These are phyloP conservation scores for Thymelicus lineola DNA, from an alignment of 2,888 invertebrate genomes.

Conservation along the genomic window DNA sequence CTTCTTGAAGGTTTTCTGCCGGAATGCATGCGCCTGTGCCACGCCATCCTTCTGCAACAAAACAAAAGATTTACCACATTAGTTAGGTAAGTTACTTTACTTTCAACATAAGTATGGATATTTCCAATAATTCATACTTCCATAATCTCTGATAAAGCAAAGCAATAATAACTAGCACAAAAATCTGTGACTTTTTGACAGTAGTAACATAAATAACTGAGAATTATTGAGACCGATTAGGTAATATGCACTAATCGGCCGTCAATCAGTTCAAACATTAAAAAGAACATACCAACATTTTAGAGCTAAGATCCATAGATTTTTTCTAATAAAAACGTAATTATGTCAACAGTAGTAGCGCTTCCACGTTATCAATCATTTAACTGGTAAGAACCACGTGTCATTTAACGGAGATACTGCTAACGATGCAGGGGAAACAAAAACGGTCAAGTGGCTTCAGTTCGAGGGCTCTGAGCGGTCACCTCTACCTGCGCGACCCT, in stretches of 20 bases:
- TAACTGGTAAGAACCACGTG: background rate
- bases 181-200: no score
- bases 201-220: no score
- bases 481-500: slow-evolving; percentile 62
- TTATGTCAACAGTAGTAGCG: background rate
- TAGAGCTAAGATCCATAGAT: background rate
- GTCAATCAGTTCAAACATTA: background rate
- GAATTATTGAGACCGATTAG: no score
- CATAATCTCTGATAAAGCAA: no score
- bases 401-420: background rate
- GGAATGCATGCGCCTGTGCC: slow-evolving; percentile 89
- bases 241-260: no score
- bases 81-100: no score
- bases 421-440: slow-evolving; percentile 6
- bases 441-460: slow-evolving; percentile 20
- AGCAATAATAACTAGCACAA: no score
- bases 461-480: slow-evolving; percentile 43
- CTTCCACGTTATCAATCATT: background rate
- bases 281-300: background rate
- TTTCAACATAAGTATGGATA: no score
- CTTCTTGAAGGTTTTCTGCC: slow-evolving; percentile 90
- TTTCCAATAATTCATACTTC: no score
- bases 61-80: slow-evolving; percentile 42
- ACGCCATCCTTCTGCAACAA: slow-evolving; percentile 88
- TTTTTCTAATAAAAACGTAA: no score